Percentiles rank a stretch among this genome's conserved stretches.
phyloP scores from a whole-genome alignment of 2,113 vertebrate genomes.

The Notothenia coriiceps region DNA sequence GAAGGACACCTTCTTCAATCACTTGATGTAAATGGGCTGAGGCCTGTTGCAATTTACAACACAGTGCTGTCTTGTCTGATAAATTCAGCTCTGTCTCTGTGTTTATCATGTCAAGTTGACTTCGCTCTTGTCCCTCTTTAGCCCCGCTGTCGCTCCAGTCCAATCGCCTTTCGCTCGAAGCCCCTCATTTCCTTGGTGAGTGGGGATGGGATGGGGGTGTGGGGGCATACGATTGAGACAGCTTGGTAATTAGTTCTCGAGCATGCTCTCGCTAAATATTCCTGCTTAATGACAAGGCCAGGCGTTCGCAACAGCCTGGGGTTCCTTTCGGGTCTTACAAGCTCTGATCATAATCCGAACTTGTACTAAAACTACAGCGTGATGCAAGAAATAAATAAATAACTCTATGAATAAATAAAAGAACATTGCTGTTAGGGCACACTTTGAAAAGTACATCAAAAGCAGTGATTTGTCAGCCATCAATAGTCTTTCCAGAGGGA shows the following conservation, averaged over 20 bases:
- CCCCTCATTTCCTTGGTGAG: slow-evolving; percentile 64
- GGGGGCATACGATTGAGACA: slow-evolving; percentile 60
- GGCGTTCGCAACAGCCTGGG: slow-evolving; percentile 56
- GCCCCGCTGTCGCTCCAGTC: slow-evolving; percentile 53
- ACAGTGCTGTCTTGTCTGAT: slow-evolving; percentile 64
- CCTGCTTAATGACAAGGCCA: slow-evolving; percentile 71
- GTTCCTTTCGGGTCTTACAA: slow-evolving; percentile 53
- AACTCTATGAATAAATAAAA: slow-evolving; percentile 60
- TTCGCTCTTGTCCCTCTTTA: slow-evolving; percentile 75
- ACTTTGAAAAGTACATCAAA: slow-evolving; percentile 80
- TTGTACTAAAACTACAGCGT: slow-evolving; percentile 44
- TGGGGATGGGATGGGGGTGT: slow-evolving; percentile 22
- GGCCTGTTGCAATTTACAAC: slow-evolving; percentile 73
- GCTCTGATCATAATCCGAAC: slow-evolving; percentile 68
- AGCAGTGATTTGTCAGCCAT: slow-evolving; percentile 75
- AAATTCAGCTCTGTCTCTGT: slow-evolving; percentile 69
- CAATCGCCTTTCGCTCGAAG: slow-evolving; percentile 51
- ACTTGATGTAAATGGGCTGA: slow-evolving; percentile 73
- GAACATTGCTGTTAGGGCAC: slow-evolving; percentile 65
- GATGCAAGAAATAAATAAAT: slow-evolving; percentile 56
- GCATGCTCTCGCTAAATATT: slow-evolving; percentile 73
- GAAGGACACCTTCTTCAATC: slow-evolving; percentile 72
- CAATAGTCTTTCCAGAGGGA: slow-evolving; percentile 71
- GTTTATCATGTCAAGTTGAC: slow-evolving; percentile 79
- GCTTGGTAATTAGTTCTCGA: slow-evolving; percentile 79